Evolutionary conservation across 2,888 invertebrate species (phyloP).

Genomic region (Idaea aversata): DNA sequence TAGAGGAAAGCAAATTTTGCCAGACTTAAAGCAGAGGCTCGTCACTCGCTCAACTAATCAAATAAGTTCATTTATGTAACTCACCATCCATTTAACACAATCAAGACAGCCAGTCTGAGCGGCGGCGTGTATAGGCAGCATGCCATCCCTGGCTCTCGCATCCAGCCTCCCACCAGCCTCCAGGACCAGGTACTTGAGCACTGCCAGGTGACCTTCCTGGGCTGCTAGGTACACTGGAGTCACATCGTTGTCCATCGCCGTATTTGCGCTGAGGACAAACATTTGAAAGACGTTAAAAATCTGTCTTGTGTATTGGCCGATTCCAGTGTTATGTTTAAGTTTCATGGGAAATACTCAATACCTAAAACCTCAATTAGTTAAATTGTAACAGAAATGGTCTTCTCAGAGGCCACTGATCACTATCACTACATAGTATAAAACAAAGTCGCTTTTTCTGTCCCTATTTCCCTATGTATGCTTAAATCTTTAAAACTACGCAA

Average conservation of each 20-base stretch:
- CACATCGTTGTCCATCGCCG: conserved; percentile 95
- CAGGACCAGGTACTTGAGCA: conserved; percentile 90
- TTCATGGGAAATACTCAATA: no score
- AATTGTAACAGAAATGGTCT: no score
- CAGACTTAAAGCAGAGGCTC: not conserved
- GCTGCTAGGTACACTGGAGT: conserved; percentile 94
- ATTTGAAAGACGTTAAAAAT: not conserved
- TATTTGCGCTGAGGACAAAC: conserved; percentile 86
- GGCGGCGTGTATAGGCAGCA: conserved; percentile 94
- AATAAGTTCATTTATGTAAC: conserved; percentile 28
- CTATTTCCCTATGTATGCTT: no score
- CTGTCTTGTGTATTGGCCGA: no score
- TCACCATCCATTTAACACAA: conserved; percentile 95
- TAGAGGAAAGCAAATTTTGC: not conserved
- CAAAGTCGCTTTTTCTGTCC: no score
- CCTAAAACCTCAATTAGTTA: no score
- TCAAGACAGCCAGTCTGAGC: conserved; percentile 93
- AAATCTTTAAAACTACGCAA: no score
- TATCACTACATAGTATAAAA: no score
- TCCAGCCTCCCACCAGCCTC: conserved; percentile 91
- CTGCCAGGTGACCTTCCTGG: conserved; percentile 93
- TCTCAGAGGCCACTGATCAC: no score
- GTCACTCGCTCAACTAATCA: not conserved
- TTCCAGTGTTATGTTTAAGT: no score
- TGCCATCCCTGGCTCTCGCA: conserved; percentile 92